Percentiles rank a stretch among this genome's conserved stretches.
Evolutionary conservation across 2,113 vertebrate genomes (phyloP).

Genomic region (Labeo catla): DNA sequence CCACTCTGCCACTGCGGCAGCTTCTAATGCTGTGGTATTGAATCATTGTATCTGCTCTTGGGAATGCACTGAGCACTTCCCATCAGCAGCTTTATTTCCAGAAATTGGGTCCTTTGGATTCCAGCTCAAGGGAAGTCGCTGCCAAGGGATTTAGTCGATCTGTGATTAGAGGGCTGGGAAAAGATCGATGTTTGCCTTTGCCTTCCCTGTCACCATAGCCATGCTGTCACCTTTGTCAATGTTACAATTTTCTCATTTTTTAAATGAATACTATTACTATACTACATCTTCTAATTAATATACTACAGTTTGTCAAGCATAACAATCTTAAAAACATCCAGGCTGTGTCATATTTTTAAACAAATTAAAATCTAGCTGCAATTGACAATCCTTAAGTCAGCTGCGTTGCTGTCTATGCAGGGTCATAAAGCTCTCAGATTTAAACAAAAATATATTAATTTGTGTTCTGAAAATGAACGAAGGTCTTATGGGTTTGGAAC

Average conservation of each 20-base stretch:
- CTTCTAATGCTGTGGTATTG: constrained; percentile 36
- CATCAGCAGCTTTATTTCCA: constrained; percentile 49
- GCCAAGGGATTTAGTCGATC: background rate
- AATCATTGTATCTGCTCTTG: constrained; percentile 28
- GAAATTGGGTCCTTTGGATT: constrained; percentile 26
- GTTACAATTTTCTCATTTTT: background rate
- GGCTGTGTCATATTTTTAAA: background rate
- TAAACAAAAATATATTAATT: too few relatives aligned
- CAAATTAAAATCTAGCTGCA: background rate
- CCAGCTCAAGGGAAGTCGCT: constrained; percentile 41
- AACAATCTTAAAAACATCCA: background rate
- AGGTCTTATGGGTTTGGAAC: too few relatives aligned
- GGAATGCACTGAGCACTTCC: constrained; percentile 45
- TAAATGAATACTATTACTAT: too few relatives aligned
- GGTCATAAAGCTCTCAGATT: too few relatives aligned
- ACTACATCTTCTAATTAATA: too few relatives aligned
- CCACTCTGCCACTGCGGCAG: constrained; percentile 1
- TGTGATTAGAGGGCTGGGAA: constrained; percentile 12
- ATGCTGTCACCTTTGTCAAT: background rate
- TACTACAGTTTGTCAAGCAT: too few relatives aligned
- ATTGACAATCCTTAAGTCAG: background rate
- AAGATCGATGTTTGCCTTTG: constrained; percentile 24
- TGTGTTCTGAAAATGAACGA: too few relatives aligned
- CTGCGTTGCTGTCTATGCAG: too few relatives aligned
- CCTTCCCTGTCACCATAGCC: constrained; percentile 11